Percentiles rank a stretch among this genome's conserved stretches.
Conservation (phyloP, 2,113 vertebrate species). For the Erinaceus europaeus region DNA sequence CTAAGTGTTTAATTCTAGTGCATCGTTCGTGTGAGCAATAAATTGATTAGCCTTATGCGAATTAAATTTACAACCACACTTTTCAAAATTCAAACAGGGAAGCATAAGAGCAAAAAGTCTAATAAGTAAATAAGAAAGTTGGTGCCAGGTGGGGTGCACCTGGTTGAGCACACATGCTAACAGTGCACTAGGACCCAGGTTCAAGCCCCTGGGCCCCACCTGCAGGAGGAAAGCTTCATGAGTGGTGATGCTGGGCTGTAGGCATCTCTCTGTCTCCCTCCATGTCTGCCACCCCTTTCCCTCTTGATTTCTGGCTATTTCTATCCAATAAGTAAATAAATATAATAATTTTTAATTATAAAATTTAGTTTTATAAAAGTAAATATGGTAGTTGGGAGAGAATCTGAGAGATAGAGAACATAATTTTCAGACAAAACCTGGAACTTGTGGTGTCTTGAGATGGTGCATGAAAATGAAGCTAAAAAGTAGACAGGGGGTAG, state of each 20-base stretch:
- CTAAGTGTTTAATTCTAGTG: not conserved
- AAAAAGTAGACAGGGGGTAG: not conserved
- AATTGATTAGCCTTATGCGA: not conserved
- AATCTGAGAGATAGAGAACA: not conserved
- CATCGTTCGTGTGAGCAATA: not conserved
- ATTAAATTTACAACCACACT: slow-evolving; percentile 23
- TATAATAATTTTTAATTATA: no score
- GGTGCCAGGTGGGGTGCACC: no score
- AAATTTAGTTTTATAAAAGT: no score
- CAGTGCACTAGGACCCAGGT: no score
- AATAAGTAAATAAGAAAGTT: slow-evolving; percentile 11
- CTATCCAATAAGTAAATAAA: no score
- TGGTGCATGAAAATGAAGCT: not conserved
- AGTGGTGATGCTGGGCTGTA: no score
- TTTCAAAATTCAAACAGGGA: not conserved
- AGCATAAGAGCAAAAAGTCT: not conserved
- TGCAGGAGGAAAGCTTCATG: no score
- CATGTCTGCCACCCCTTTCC: no score
- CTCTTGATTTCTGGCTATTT: no score
- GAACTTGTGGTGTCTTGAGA: not conserved
- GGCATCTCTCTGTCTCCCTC: no score
- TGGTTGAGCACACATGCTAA: no score
- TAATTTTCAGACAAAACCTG: not conserved
- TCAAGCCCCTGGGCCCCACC: no score
- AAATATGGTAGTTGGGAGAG: not conserved